phyloP scores from a whole-genome alignment of 2,113 vertebrate genomes.

The Platichthys stellatus region DNA sequence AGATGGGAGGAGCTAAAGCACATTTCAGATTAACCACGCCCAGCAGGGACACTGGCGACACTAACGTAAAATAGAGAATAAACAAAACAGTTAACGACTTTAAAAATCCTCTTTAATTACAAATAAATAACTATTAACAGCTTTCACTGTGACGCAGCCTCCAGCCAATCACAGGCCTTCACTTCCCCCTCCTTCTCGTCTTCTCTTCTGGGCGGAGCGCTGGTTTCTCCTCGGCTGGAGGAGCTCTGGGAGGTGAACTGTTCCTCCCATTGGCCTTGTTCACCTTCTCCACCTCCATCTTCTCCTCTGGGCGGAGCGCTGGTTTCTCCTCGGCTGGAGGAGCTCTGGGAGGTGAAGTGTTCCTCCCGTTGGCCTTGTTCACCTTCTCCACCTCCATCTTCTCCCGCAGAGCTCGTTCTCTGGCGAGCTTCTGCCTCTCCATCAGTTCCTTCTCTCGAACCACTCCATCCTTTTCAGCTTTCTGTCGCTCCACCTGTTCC shows the following conservation, averaged over 20 bases:
- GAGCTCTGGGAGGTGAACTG: neutral
- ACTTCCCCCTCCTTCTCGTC: neutral
- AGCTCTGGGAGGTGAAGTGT: neutral
- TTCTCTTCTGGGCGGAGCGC: neutral
- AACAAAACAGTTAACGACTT: too few relatives aligned
- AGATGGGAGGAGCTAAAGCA: too few relatives aligned
- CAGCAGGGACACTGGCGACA: too few relatives aligned
- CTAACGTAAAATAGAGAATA: too few relatives aligned
- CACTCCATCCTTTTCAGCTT: accelerated
- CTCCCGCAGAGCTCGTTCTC: neutral
- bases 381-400: constrained; percentile 32
- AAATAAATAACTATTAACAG: too few relatives aligned
- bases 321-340: neutral
- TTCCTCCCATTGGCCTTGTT: too few relatives aligned
- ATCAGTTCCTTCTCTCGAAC: constrained; percentile 5
- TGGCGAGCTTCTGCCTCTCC: constrained; percentile 20
- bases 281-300: constrained; percentile 26
- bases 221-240: neutral
- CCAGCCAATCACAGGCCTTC: too few relatives aligned
- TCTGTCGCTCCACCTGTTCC: accelerated
- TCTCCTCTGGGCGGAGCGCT: too few relatives aligned
- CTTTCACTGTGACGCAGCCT: too few relatives aligned
- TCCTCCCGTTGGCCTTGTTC: neutral
- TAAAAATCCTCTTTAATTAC: too few relatives aligned
- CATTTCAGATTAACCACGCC: too few relatives aligned